Evolutionary conservation across 2,888 invertebrate genomes (phyloP), one percentile per base, ranked within the genome.

Genomic region (Micropterix aruncella): DNA sequence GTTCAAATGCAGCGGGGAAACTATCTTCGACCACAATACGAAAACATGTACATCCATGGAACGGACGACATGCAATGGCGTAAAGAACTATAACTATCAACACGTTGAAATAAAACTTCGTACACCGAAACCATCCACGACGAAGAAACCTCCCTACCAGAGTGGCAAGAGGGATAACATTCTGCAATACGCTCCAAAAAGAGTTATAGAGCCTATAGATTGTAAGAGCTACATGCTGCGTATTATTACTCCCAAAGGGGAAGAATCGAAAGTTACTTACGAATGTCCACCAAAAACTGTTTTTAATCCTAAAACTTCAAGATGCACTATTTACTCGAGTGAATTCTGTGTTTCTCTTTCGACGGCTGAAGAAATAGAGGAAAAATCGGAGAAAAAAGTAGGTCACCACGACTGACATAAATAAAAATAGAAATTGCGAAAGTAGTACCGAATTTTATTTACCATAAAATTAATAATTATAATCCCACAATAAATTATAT

Each of bases 181-280:
- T 38, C 9, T 15, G 18, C 18, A 12, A 18, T 17, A 43, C 37
- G 43, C 50, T 3, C 43, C 46, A 16, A 45, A 46, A 3, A 48
- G 49, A 3, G 52, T 52, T 14, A 50, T 52, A 2, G 53, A 55
- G 14, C 59, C 66, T 1, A 63, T 69, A 19, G 68, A 69, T 47
- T 70, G 70, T 50, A 69, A 67, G 50, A 65, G 63, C 50, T 70
- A 70, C 47, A 70, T 66, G 46, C 65, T 70, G 18, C 56, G 61
- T 15, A 62, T 69, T 15, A 65, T 63, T 1, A 60, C 65, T 52
- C 63, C 62, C 12, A 54, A 56, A 3, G 55, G 54, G 3, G 62
- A 66, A 0, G 57, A 54, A 2, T 37, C 18, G 4, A 58, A 57
- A 7, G 66, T 61, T 1, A 62, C 66, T 1, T 69, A 62, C 50